A percentile compares a stretch with the other conserved stretches of the same genome.
Conservation (phyloP, 2,113 vertebrate genomes). For the Rutilus rutilus region DNA sequence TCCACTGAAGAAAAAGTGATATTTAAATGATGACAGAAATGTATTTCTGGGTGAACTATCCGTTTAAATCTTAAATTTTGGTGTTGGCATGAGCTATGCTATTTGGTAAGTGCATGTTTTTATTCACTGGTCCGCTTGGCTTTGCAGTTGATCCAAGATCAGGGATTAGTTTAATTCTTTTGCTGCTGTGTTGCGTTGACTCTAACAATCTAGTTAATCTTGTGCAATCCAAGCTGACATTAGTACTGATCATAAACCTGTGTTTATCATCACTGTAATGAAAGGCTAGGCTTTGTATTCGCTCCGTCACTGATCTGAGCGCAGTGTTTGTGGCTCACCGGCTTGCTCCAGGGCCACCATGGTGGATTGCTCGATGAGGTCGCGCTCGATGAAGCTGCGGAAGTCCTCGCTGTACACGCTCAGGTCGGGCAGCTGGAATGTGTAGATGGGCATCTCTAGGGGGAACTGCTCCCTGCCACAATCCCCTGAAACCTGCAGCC, state of each 20-base stretch:
- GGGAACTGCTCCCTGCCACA: conserved; percentile 94
- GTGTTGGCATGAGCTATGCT: background rate
- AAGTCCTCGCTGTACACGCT: conserved; percentile 99
- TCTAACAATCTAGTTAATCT: background rate
- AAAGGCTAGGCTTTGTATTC: background rate
- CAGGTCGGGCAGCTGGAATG: conserved; percentile 97
- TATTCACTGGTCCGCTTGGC: background rate
- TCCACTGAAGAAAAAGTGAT: background rate
- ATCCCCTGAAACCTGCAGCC: conserved; percentile 92
- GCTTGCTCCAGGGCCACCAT: conserved; percentile 98
- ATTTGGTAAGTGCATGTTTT: background rate
- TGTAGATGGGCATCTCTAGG: conserved; percentile 98
- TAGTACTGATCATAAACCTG: background rate
- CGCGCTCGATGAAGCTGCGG: conserved; percentile 93
- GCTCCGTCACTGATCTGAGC: background rate
- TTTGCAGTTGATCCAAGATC: conserved; percentile 44
- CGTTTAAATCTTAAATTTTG: background rate
- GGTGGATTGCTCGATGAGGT: conserved; percentile 96
- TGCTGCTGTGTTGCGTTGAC: background rate
- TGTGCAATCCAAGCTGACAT: background rate
- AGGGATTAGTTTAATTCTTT: conserved; percentile 28
- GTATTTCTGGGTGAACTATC: background rate
- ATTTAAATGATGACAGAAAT: background rate
- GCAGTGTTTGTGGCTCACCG: conserved; percentile 74
- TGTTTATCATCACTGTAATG: background rate